Conservation (phyloP, 2,888 invertebrate genomes). For the Scaptodrosophila latifasciaeformis region DNA sequence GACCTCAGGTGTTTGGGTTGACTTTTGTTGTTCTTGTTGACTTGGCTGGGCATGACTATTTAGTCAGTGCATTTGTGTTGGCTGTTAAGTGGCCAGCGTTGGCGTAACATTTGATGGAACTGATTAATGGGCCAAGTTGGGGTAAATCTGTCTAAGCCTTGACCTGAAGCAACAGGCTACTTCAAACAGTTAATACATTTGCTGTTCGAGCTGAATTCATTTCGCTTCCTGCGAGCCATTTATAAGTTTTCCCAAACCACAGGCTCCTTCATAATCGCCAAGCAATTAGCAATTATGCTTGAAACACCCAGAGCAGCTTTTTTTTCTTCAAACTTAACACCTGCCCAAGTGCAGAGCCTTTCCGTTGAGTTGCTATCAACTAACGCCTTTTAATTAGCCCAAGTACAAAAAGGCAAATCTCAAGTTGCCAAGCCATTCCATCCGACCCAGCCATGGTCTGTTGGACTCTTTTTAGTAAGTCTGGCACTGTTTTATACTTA, state of each 20-base stretch:
- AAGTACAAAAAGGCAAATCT: constrained; percentile 59
- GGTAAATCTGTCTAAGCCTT: too few species aligned
- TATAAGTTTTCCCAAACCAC: too few species aligned
- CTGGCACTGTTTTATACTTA: too few species aligned
- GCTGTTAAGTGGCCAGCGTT: too few species aligned
- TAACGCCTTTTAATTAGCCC: constrained; percentile 63
- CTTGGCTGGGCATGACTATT: background rate
- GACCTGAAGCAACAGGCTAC: too few species aligned
- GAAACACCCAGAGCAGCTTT: constrained; percentile 8
- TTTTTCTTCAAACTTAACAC: constrained; percentile 58
- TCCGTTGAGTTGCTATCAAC: background rate
- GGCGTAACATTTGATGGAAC: background rate
- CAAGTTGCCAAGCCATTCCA: constrained; percentile 8
- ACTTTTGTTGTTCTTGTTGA: constrained; percentile 22
- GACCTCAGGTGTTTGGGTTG: constrained; percentile 28
- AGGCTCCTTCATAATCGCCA: constrained; percentile 47
- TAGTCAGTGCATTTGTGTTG: constrained; percentile 6
- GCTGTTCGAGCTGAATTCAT: too few species aligned
- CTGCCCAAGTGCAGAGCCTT: constrained; percentile 34
- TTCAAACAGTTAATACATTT: too few species aligned
- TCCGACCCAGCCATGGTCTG: too few species aligned
- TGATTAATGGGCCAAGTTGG: constrained; percentile 13
- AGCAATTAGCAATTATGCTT: constrained; percentile 57
- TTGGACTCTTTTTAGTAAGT: too few species aligned
- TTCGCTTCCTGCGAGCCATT: too few species aligned